Percentiles rank a stretch among this genome's conserved stretches.
phyloP scores from a whole-genome alignment of 2,888 invertebrate species.

The Spilarctia lutea region DNA sequence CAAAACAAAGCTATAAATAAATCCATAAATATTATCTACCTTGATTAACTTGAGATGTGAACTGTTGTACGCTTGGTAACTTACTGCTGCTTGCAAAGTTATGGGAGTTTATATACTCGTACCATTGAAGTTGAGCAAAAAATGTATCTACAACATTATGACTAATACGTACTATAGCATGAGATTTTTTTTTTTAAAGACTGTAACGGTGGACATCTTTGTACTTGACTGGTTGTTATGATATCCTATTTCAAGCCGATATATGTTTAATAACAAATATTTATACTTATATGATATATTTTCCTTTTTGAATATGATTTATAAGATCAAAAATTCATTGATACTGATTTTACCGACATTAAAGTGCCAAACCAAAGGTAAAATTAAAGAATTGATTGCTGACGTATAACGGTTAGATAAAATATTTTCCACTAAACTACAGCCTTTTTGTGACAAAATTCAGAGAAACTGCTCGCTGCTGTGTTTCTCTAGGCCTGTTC shows the following conservation, averaged over 20 bases:
- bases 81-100: neutral
- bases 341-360: neutral
- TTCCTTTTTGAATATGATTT: neutral
- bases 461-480: neutral
- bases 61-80: neutral
- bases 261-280: neutral
- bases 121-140: neutral
- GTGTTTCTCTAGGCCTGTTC: neutral
- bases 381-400: neutral
- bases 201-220: neutral
- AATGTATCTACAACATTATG: neutral
- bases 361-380: neutral
- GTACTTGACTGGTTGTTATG: neutral
- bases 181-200: neutral
- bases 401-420: neutral
- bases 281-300: neutral
- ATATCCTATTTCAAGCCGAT: neutral
- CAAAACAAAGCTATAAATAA: neutral
- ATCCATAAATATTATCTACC: neutral
- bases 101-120: neutral
- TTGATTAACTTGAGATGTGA: neutral
- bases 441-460: neutral
- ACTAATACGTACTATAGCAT: neutral
- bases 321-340: neutral
- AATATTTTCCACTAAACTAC: neutral